phyloP scores from a whole-genome alignment of 2,797 vertebrate species.

The Rhinophrynus dorsalis region DNA sequence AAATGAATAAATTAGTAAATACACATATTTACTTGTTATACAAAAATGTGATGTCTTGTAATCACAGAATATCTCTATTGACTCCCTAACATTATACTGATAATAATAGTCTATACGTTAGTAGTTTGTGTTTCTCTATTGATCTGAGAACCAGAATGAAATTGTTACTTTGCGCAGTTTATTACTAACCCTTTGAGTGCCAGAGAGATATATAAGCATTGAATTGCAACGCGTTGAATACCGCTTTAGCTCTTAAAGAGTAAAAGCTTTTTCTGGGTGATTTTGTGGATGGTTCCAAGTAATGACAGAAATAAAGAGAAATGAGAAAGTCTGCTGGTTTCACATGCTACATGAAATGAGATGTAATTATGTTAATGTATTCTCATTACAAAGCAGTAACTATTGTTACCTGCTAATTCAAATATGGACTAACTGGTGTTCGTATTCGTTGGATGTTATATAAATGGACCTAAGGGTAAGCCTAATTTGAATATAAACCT shows the following conservation, averaged over 20 bases:
- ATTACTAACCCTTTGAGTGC: too few species aligned
- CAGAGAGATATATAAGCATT: too few species aligned
- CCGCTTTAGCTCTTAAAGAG: too few species aligned
- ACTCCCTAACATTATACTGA: neutral
- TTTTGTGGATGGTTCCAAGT: constrained; percentile 53
- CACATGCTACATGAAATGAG: constrained; percentile 58
- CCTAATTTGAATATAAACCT: constrained; percentile 55
- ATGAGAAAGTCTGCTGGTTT: constrained; percentile 54
- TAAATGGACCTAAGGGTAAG: constrained; percentile 56
- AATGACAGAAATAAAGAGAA: constrained; percentile 57
- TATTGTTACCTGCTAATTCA: constrained; percentile 58
- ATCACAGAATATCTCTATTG: neutral
- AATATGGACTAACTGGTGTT: constrained; percentile 52
- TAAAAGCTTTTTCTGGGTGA: constrained; percentile 8
- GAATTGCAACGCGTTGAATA: too few species aligned
- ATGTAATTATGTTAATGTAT: constrained; percentile 62
- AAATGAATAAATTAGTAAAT: too few species aligned
- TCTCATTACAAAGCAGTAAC: constrained; percentile 53
- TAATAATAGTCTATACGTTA: neutral
- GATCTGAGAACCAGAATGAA: neutral
- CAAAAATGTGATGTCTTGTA: neutral
- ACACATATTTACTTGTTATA: too few species aligned
- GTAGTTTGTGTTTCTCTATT: neutral
- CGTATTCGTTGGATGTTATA: constrained; percentile 2
- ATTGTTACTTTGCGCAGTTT: neutral